phyloP scores from a whole-genome alignment of 1,140 invertebrate genomes.

The Hestina assimilis region DNA sequence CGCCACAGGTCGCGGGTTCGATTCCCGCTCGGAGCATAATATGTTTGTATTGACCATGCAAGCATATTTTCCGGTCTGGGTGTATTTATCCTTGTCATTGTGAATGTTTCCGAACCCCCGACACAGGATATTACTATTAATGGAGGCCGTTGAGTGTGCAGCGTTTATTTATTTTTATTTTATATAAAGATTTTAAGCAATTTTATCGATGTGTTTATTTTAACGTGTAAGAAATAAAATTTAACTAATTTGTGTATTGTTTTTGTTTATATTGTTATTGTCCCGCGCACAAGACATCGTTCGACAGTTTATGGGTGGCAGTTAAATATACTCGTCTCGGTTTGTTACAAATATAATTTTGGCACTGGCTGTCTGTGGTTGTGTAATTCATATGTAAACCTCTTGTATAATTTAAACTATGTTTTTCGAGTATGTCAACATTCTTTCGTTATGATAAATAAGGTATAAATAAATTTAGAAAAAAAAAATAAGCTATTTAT shows the following conservation, averaged over 20 bases:
- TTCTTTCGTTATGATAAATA: constrained; percentile 29
- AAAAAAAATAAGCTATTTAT: neutral
- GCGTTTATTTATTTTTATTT: too few relatives aligned
- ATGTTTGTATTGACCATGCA: too few relatives aligned
- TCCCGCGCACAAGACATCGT: constrained; percentile 47
- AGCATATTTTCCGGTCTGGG: too few relatives aligned
- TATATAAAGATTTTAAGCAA: neutral
- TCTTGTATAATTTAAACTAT: constrained; percentile 68
- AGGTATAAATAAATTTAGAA: constrained; percentile 6
- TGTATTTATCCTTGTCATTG: too few relatives aligned
- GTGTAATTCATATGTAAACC: constrained; percentile 74
- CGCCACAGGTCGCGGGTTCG: too few relatives aligned
- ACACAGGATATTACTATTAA: too few relatives aligned
- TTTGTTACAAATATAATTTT: constrained; percentile 77
- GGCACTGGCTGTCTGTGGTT: constrained; percentile 73
- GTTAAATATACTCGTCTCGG: constrained; percentile 77
- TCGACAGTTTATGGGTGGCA: constrained; percentile 74
- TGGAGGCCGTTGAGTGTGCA: too few relatives aligned
- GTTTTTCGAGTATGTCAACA: constrained; percentile 38
- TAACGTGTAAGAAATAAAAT: neutral
- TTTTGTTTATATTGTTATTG: constrained; percentile 36
- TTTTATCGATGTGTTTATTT: too few relatives aligned
- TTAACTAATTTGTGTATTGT: neutral
- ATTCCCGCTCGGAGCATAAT: too few relatives aligned
- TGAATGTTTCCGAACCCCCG: too few relatives aligned